Base-by-base conservation (phyloP, 2,888 invertebrate species). In the Caenorhabditis sinica region DNA sequence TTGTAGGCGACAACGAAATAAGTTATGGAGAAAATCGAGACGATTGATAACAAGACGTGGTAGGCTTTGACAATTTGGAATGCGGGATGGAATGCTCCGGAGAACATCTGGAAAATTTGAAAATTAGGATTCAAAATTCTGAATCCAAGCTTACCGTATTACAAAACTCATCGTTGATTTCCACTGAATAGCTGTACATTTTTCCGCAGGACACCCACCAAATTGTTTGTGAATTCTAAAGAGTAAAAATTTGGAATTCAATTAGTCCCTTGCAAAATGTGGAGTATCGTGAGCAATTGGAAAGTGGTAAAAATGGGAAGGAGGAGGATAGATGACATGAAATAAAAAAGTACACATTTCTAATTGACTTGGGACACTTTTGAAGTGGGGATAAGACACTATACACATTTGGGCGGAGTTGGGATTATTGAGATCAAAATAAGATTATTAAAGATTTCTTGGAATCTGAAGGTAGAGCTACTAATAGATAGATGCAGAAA, bases 1-100 rank as follows among this genome's bases (percentile, higher is more conserved):
- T 28, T 60, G 63, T 73, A 77, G n/a, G 36, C 68, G 17, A 61
- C 28, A 36, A 79, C 53, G 30, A 79, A 83, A 58, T 73, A 69
- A 56, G 33, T 30, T 15, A 83, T 79, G 9, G 79, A 74, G 25
- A 61, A 11, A 43, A 83, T 83, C 15, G 83, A 77, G 11, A 73
- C 40, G 1, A 68, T 13, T 2, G 73, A 71, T 1, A 77, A 53
- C 1, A 74, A 6, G 1, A 83, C 58, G 9, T 83, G 83, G 51
- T 56, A 77, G 17, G 58, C n/a, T 69, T 83, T 77, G 53, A 83
- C 74, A 0, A 49, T 0, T 11, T 63, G 73, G 40, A 77, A 69
- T 2, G 63, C 33, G 0, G 66, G 77, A 23, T 69, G 49, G 43
- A 66, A 77, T 0, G 77, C 83, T 17, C 73, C 77, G 8, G 61